Conservation (phyloP, 2,113 vertebrate species). For the Polypterus senegalus region DNA sequence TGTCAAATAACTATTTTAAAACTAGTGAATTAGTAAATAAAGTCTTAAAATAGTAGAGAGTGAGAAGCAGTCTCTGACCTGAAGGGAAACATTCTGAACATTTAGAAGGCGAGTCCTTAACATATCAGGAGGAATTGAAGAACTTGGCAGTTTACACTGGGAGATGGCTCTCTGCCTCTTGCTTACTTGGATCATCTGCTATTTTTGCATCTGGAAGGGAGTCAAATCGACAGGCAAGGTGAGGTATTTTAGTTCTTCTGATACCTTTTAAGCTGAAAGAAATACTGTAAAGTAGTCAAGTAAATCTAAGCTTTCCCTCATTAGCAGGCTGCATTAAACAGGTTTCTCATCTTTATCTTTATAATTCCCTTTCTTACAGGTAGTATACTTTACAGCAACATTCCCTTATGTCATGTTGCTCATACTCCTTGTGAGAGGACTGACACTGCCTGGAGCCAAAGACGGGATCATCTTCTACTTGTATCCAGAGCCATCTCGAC, state of each 20-base stretch:
- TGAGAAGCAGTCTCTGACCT: too few relatives aligned
- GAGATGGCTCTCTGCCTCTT: conserved; percentile 10
- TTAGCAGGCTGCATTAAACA: too few relatives aligned
- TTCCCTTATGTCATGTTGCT: conserved; percentile 46
- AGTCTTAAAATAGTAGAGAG: too few relatives aligned
- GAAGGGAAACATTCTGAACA: too few relatives aligned
- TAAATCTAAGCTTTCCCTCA: too few relatives aligned
- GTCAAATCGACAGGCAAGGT: conserved; percentile 6
- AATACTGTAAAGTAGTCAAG: too few relatives aligned
- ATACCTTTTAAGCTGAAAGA: too few relatives aligned
- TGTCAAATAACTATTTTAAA: too few relatives aligned
- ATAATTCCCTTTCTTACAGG: not conserved
- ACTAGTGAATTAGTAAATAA: too few relatives aligned
- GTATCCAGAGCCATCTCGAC: conserved; percentile 3
- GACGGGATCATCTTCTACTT: conserved; percentile 7
- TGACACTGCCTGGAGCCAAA: conserved; percentile 8
- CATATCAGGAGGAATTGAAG: conserved; percentile 4
- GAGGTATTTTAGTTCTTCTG: not conserved
- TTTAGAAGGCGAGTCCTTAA: conserved; percentile 2
- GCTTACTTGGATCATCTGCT: conserved; percentile 7
- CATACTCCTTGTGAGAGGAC: conserved; percentile 24
- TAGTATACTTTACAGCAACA: conserved; percentile 12
- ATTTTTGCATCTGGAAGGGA: conserved; percentile 11
- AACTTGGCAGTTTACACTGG: conserved; percentile 1
- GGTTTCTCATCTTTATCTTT: conserved; percentile 1